phyloP scores from a whole-genome alignment of 2,113 vertebrate species.

The Anolis carolinensis region DNA sequence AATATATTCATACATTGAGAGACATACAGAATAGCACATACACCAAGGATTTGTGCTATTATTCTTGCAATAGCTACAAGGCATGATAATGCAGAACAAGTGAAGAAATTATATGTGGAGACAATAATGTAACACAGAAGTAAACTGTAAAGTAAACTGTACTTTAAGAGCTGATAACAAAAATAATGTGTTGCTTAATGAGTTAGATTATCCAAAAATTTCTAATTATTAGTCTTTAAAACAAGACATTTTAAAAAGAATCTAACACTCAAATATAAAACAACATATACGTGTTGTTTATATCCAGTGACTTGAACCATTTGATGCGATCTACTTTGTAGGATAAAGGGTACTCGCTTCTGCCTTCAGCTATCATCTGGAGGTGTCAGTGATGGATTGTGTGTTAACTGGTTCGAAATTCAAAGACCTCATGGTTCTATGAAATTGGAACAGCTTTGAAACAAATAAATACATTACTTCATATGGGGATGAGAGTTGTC shows the following conservation, averaged over 20 bases:
- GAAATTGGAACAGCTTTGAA: background rate
- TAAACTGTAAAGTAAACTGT: background rate
- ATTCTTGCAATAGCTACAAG: background rate
- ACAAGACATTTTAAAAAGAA: background rate
- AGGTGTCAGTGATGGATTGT: background rate
- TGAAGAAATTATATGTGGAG: background rate
- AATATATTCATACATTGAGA: slow-evolving; percentile 8
- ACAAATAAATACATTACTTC: background rate
- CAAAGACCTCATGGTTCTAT: background rate
- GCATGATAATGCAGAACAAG: background rate
- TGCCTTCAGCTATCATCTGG: background rate
- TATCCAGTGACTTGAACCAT: background rate
- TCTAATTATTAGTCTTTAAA: background rate
- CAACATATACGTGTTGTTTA: no score
- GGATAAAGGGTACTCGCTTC: background rate
- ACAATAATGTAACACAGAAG: background rate
- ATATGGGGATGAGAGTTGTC: background rate
- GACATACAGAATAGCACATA: background rate
- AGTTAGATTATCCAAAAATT: background rate
- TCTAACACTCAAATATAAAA: background rate
- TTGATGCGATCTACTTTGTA: background rate
- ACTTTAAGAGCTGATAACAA: background rate
- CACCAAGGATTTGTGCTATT: background rate
- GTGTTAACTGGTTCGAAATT: background rate
- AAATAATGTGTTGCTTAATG: background rate